phyloP scores from a whole-genome alignment of 2,888 invertebrate genomes.

The Plebejus argus region DNA sequence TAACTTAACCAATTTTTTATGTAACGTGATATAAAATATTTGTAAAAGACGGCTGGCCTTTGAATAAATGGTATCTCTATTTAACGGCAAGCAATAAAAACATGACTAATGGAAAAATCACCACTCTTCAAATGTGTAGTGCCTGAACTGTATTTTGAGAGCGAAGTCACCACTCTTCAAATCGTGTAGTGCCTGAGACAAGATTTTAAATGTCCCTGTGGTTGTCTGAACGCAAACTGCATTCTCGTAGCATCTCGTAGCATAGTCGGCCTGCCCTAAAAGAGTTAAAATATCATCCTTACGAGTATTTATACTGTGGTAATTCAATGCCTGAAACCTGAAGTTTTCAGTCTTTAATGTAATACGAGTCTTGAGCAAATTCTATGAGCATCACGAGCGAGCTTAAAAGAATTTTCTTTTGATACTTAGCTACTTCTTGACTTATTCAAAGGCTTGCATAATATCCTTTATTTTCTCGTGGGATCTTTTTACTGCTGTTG shows the following conservation, averaged over 20 bases:
- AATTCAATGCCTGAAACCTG: neutral
- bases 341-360: constrained; percentile 22
- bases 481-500: constrained; percentile 14
- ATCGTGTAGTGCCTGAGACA: no score
- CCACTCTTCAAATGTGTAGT: no score
- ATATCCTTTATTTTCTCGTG: constrained; percentile 17
- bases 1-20: neutral
- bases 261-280: no score
- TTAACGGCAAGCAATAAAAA: constrained; percentile 15
- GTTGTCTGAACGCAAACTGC: no score
- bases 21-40: neutral
- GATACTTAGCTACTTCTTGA: constrained; percentile 36
- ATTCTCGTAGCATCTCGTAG: no score
- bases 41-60: neutral
- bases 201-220: no score
- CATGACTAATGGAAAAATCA: constrained; percentile 3
- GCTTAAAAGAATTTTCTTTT: constrained; percentile 33
- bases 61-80: constrained; percentile 12
- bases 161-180: no score
- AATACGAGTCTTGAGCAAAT: constrained; percentile 31
- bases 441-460: constrained; percentile 39
- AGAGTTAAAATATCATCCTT: no score
- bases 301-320: neutral
- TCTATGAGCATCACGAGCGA: constrained; percentile 29
- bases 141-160: no score